phyloP scores from a whole-genome alignment of 53 echinoderm and acorn worm species.

The Zoroaster sp. region DNA sequence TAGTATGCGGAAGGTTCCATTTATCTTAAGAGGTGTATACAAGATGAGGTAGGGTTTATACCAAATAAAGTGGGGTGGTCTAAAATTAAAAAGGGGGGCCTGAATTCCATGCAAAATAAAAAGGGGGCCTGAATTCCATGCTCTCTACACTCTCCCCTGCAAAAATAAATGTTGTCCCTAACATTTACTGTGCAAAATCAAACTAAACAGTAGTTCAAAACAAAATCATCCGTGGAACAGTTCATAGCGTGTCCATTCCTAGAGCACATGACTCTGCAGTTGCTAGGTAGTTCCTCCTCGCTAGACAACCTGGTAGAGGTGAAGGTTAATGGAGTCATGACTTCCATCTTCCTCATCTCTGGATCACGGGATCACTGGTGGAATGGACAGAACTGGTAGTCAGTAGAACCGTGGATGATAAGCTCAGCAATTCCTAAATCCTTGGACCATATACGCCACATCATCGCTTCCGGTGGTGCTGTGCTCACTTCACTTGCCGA shows the following conservation, averaged over 20 bases:
- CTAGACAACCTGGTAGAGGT: background rate
- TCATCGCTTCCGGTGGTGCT: no score
- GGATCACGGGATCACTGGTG: background rate
- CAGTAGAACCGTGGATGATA: no score
- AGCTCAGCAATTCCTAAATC: no score
- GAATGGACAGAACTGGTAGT: background rate
- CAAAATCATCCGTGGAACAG: slow-evolving; percentile 6
- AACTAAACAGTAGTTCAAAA: background rate
- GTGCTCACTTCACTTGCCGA: background rate
- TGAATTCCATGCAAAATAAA: no score
- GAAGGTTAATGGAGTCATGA: background rate
- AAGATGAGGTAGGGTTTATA: no score
- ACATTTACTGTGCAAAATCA: background rate
- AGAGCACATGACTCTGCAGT: background rate
- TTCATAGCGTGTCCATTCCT: background rate
- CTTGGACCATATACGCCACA: no score
- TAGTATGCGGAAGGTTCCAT: no score
- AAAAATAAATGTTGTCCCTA: background rate
- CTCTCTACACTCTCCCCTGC: background rate
- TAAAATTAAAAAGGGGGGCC: no score
- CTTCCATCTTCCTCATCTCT: background rate
- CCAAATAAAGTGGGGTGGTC: no score
- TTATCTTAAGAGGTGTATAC: no score
- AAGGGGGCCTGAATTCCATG: no score
- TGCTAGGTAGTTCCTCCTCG: background rate